Base-by-base conservation (phyloP, 2,113 vertebrate genomes). In the Agapornis roseicollis region DNA sequence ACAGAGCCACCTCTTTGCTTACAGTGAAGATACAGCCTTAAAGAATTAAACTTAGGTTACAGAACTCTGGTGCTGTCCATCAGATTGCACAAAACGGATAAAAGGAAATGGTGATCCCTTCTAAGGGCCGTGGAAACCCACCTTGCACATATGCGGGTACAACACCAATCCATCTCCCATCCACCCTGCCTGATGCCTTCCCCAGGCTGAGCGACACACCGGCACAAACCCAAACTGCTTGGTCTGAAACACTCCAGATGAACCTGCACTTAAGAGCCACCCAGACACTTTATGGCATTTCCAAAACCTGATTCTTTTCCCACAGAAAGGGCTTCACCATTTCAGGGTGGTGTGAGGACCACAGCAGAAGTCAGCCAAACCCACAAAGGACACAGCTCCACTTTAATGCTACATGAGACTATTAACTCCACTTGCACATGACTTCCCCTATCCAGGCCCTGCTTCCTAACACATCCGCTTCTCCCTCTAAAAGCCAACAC, bases 171-270 rank as follows among this genome's bases (percentile, higher is more conserved):
- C 58, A 29, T 0, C 47, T 31, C 31, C 61, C 12, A 2, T 15
- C 33, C 46, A 6, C 6, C 28, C 55, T 0, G 2, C 7, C 56
- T 23, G 12, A 47, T 12, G 69, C 49, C 61, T 49, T 29, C 10
- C 22, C 52, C 20, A 27, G 73, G 14, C 42, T 0, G 4, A 50
- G 37, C 31, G 37, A n/a, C 2, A 0, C 14, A 16, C 22, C 28
- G n/a, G 25, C 46, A 23, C 42, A 58, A 80, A 41, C 28, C 55
- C 84, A 19, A 18, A 27, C 10, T 0, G 3, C 61, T 39, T 16
- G 6, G 0, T 37, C 1, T 9, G 41, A 71, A 65, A 44, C 0
- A 0, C 41, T 10, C 15, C 0, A 0, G 27, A 35, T 56, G 29
- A 68, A 28, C 20, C 35, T 1, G 0, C 53, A 42, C 53, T 60